These are phyloP conservation scores for Leptogaster cylindrica DNA, from an alignment of 2,888 invertebrate species.

Conservation along the genomic window DNA sequence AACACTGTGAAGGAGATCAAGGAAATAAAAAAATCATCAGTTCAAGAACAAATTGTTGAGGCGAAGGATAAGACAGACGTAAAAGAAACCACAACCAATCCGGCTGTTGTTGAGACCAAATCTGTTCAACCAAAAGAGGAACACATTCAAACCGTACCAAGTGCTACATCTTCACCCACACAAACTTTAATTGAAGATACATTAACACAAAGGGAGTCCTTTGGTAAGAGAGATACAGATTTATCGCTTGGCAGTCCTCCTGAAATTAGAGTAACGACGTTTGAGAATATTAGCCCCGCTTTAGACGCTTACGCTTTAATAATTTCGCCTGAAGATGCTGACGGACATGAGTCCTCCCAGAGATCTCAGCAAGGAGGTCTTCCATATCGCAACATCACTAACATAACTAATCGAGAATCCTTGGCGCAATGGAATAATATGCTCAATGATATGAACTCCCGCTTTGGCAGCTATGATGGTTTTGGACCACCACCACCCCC, in stretches of 20 bases:
- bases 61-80: background rate
- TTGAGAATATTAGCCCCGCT: background rate
- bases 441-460: constrained; percentile 50
- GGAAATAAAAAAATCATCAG: constrained; percentile 19
- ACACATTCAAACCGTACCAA: no score
- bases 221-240: constrained; percentile 40
- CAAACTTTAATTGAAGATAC: constrained; percentile 28
- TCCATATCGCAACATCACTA: constrained; percentile 50
- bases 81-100: background rate
- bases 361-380: constrained; percentile 39
- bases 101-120: background rate
- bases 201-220: constrained; percentile 5
- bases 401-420: constrained; percentile 58
- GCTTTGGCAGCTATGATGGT: constrained; percentile 47
- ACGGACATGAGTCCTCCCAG: constrained; percentile 41
- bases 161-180: background rate
- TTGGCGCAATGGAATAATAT: constrained; percentile 57
- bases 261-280: constrained; percentile 41
- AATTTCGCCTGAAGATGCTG: constrained; percentile 23
- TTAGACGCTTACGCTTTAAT: constrained; percentile 21
- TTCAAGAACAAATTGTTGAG: constrained; percentile 4
- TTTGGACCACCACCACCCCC: constrained; percentile 52
- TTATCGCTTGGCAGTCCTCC: constrained; percentile 22
- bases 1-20: constrained; percentile 39
- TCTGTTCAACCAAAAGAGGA: background rate